Base-by-base conservation (phyloP, 1,140 invertebrate species). In the Neodiprion pinetum region DNA sequence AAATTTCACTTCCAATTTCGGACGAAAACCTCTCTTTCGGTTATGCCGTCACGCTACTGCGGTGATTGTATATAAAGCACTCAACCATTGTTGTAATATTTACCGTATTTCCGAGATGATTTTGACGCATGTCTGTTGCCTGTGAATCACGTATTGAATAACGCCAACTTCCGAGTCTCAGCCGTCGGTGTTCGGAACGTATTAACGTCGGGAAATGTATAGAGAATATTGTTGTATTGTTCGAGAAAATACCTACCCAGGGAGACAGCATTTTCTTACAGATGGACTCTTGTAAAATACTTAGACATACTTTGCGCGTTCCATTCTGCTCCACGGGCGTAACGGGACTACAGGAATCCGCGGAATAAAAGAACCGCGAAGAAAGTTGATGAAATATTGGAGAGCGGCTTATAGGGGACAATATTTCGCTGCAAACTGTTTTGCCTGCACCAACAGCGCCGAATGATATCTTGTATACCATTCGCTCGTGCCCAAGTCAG, bases 371-470 rank as follows among this genome's bases (percentile, higher is more conserved):
- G 78, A 79, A 86, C 78, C 81, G 86, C 84, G 85, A 87, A 84
- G 84, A 84, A 86, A 86, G 83, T 87, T 88, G 86, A 88, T 88
- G 86, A 88, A 87, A 87, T 88, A 88, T 88, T 84, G 85, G 86
- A 87, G 85, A 86, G 81, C 85, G 84, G 84, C 86, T 88, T 86
- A 86, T 81, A 79, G 81, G 80, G 85, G 83, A 88, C 86, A 88
- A 87, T 88, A 86, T 87, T 87, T 85, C 76, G 83, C 81, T 86
- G 85, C 86, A 87, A 86, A 87, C 82, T 81, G 81, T 82, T 86
- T 77, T 76, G 82, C 74, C 80, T 72, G 79, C 78, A 76, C 82
- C 85, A 82, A 85, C 86, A 85, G 85, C 28, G 28, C 28, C 28
- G 28, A 40, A 40, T 40, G 28, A 40, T 40, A 40, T 40, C 28